Evolutionary conservation across 1,140 invertebrate species (phyloP), one percentile per base, ranked within the genome.

Genomic region (Oedothorax gibbosus): DNA sequence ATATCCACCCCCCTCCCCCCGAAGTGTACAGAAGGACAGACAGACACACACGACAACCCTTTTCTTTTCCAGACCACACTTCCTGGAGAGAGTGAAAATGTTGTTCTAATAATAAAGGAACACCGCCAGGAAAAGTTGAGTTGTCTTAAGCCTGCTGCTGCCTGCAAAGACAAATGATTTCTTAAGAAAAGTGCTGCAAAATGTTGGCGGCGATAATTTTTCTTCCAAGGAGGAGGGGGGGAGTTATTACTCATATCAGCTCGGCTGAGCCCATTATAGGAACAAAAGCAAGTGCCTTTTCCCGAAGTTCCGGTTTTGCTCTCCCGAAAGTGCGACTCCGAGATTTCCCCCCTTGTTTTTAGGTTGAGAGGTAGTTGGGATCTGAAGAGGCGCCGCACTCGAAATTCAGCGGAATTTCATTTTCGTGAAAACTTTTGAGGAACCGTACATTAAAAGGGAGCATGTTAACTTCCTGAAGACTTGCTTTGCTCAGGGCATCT

Each of bases 101-200:
- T 35, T 35, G 35, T 35, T 35, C 35, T 35, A 35, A 35, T 35
- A 35, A 35, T 35, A 35, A 35, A 35, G 35, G 35, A 35, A 35
- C 49, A 20, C 51, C 18, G 18, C 64, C 11, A 21, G 21, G 12
- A 10, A 68, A 35, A 18, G 18, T n/a, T 49, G 56, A 75, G 72
- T 75, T 75, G 72, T 75, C 21, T 79, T 35, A 35, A 35, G 35
- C 35, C 35, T 35, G 35, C 35, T 35, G 35, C 35, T 35, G 35
- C 35, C 35, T 64, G 62, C 77, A 62, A 79, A 84, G 81, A 84
- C 81, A 84, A 84, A 84, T 84, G 81, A 76, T 84, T 84, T 76
- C 81, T 84, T 84, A 75, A 84, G 72, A 76, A 82, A 82, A 71
- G 62, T 84, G 35, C 35, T 35, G 72, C 64, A 84, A 84, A 84